These are phyloP conservation scores for Apodemus agrarius DNA, from an alignment of 2,797 vertebrate genomes.

Conservation along the genomic window DNA sequence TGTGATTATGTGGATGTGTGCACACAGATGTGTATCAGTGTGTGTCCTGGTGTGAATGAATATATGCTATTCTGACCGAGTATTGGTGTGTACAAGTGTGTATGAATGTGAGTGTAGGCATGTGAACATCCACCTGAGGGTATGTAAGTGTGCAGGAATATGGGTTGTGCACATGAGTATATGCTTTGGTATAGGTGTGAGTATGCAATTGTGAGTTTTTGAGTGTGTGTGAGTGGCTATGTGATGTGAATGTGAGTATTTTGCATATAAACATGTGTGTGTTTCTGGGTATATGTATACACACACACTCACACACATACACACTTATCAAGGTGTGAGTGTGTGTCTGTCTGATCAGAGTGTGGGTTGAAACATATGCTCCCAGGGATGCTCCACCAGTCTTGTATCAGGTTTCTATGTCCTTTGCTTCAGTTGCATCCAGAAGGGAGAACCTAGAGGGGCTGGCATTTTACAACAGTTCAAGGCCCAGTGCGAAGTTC, in stretches of 20 bases:
- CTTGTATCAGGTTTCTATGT: slow-evolving; percentile 80
- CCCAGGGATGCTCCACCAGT: slow-evolving; percentile 71
- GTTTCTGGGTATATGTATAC: background rate
- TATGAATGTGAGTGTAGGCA: background rate
- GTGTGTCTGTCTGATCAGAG: background rate
- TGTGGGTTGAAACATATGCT: slow-evolving; percentile 71
- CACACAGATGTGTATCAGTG: background rate
- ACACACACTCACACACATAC: too few species aligned
- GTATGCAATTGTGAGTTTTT: background rate
- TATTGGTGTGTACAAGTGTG: background rate
- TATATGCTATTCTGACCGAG: background rate
- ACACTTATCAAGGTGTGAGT: too few species aligned
- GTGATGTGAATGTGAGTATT: background rate
- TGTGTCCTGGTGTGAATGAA: background rate
- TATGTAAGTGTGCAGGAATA: background rate
- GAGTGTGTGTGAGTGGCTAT: too few species aligned
- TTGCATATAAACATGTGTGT: background rate
- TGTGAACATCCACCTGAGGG: background rate
- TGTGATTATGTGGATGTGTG: background rate
- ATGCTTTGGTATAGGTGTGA: background rate
- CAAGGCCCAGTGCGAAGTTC: background rate
- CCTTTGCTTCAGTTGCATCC: slow-evolving; percentile 59
- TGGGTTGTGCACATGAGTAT: too few species aligned
- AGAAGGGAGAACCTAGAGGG: slow-evolving; percentile 63
- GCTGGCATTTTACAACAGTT: slow-evolving; percentile 45